Evolutionary conservation across 2,797 vertebrate species (phyloP), one percentile per base, ranked within the genome.

Genomic region (Tadarida brasiliensis): DNA sequence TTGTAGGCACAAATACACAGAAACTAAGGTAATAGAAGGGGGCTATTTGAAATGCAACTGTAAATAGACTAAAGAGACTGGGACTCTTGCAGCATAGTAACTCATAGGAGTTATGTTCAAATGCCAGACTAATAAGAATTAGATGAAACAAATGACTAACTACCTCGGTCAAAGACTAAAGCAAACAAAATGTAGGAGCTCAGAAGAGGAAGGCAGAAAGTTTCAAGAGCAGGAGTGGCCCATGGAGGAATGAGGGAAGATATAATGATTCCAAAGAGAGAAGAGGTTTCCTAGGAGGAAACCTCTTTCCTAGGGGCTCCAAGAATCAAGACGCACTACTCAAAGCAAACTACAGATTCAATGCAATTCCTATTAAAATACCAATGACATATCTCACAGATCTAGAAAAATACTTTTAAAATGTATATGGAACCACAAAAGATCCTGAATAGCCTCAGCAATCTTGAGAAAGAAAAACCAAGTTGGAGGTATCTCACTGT

Each of bases 111-210:
- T 76, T 82, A 59, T 51, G 28, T 68, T 91, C 39, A 51, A 81
- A 61, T 76, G n/a, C 26, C 61, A 82, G n/a, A 68, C 54, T 81
- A 54, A 92, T 39, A 74, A 91, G 11, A 82, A 67, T 15, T 76
- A 51, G 44, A 68, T 76, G 51, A 49, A 91, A 92, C 51, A 76
- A 80, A 94, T 94, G 39, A 39, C 30, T 65, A 91, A 63, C n/a
- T 74, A 76, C 28, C 65, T 87, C 16, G 8, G 39, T 82, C 61
- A 92, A 87, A 82, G 30, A 73, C 82, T 94, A 28, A 80, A 91
- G 47, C 35, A 86, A 56, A 80, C 26, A 82, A 91, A 91, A 68
- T 49, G n/a, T 76, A 22, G 51, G 26, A 0, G 4, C 20, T 74
- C 59, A 51, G 67, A 82, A 76, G 35, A 87, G 54, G 59, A 74